Evolutionary conservation across 1,140 invertebrate species (phyloP), one percentile per base, ranked within the genome.

Genomic region (Drosophila tristis): DNA sequence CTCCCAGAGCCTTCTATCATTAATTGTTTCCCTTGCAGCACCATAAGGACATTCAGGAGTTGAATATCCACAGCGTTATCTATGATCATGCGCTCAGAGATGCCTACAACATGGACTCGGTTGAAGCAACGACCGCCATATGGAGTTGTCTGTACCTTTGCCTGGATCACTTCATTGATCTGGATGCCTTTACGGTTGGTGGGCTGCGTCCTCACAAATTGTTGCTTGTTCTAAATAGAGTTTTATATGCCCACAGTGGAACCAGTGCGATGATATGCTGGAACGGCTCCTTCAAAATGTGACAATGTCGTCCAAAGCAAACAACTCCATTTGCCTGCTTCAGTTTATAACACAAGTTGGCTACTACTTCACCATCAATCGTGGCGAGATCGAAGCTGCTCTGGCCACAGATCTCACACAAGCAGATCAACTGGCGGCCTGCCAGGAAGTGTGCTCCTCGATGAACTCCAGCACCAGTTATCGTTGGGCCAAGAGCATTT

Each of bases 211-310:
- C 47, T 8, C 3, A 20, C 5, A 5, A 9, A 8, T 5, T 4
- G 9, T 7, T 42, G 2, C 13, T 31, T 39, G 5, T 39, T 39
- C 2, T 31, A 6, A 7, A 15, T 1, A 0, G 48, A 16, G 2
- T 15, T 20, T n/a, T 29, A 11, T 2, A 2, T 26, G 13, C 4
- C 16, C 7, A 8, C 29, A 89, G 84, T 89, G 84, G 84, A 89
- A 80, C 58, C 72, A 90, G 31, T 85, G 85, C 9, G 84, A 89
- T 20, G 84, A 89, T 43, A 80, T 89, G 84, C 47, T 89, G 2
- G 76, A 89, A 0, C 73, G 85, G 0, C 80, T 89, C 13, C 60
- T 85, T 6, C 62, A 68, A 9, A 90, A 90, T 59, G 77, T 90
- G 0, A 61, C 61, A 2, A 53, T 89, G 44, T n/a, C 68, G 0